These are phyloP conservation scores for Barypeithes pellucidus DNA, from an alignment of 2,888 invertebrate species.

Conservation along the genomic window DNA sequence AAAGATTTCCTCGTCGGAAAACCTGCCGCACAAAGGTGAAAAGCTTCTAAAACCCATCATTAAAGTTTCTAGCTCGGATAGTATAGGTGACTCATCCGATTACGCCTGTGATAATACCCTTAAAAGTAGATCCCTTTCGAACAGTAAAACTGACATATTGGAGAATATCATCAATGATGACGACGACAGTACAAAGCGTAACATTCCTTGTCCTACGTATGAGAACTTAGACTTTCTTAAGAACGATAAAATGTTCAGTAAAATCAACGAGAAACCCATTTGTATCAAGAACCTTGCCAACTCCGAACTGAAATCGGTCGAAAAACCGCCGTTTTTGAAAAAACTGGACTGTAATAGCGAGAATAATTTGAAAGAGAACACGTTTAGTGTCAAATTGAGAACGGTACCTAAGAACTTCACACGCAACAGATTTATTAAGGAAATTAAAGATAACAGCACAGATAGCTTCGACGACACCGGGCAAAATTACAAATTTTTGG, in stretches of 20 bases:
- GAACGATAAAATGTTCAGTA: constrained; percentile 64
- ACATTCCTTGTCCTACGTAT: constrained; percentile 62
- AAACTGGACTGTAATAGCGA: not conserved
- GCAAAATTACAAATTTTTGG: constrained; percentile 57
- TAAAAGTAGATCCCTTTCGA: constrained; percentile 29
- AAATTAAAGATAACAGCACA: constrained; percentile 55
- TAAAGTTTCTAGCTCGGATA: constrained; percentile 59
- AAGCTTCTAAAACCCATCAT: constrained; percentile 59
- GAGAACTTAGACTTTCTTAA: constrained; percentile 67
- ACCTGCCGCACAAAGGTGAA: constrained; percentile 54
- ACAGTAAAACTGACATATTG: constrained; percentile 13
- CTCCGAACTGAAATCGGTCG: constrained; percentile 38
- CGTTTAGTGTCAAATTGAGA: constrained; percentile 61
- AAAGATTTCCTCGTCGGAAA: constrained; percentile 63
- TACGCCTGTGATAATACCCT: constrained; percentile 40
- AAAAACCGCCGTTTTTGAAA: constrained; percentile 34
- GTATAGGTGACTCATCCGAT: constrained; percentile 43
- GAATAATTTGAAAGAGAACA: constrained; percentile 61
- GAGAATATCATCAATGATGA: constrained; percentile 9
- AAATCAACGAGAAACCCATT: constrained; percentile 58
- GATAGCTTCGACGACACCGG: constrained; percentile 54
- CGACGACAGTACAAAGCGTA: constrained; percentile 22
- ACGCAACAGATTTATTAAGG: constrained; percentile 65
- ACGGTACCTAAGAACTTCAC: constrained; percentile 69
- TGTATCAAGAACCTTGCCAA: constrained; percentile 58